Conservation (phyloP, 1,140 invertebrate genomes). For the Contarinia nasturtii region DNA sequence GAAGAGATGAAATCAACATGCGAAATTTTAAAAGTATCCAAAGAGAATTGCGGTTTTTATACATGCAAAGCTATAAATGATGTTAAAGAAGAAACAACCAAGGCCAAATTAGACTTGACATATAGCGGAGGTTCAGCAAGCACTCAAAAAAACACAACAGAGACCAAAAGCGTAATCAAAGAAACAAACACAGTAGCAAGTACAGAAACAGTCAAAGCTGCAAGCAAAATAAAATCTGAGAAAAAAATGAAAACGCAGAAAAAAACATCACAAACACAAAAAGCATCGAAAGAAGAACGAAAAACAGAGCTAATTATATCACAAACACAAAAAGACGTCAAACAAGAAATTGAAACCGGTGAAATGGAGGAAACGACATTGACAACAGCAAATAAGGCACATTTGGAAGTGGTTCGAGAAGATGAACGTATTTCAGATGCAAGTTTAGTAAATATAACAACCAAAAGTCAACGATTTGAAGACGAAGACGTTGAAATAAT, state of each 20-base stretch:
- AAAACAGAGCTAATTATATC: slow-evolving; percentile 7
- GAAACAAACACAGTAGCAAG: slow-evolving; percentile 22
- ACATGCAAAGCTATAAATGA: slow-evolving; percentile 70
- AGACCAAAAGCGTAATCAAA: slow-evolving; percentile 10
- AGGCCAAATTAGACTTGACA: slow-evolving; percentile 52
- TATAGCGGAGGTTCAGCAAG: slow-evolving; percentile 4
- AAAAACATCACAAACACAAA: slow-evolving; percentile 3
- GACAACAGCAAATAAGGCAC: slow-evolving; percentile 13
- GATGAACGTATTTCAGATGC: slow-evolving; percentile 4
- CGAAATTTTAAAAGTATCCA: slow-evolving; percentile 43
- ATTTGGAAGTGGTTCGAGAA: slow-evolving; percentile 8
- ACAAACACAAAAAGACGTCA: slow-evolving; percentile 10
- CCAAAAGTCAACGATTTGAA: slow-evolving; percentile 7
- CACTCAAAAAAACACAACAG: slow-evolving; percentile 4
- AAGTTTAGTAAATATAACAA: not conserved
- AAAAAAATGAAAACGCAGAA: slow-evolving; percentile 19
- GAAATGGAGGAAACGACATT: slow-evolving; percentile 12
- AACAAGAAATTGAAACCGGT: slow-evolving; percentile 22
- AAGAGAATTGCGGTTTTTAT: slow-evolving; percentile 63
- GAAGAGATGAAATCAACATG: slow-evolving; percentile 54
- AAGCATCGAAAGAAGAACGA: not conserved
- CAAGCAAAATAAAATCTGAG: slow-evolving; percentile 23
- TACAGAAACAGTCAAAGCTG: slow-evolving; percentile 11
- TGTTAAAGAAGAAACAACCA: slow-evolving; percentile 58
- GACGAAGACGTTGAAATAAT: slow-evolving; percentile 11